Conservation (phyloP, 2,113 vertebrate genomes). For the Mesocricetus auratus region DNA sequence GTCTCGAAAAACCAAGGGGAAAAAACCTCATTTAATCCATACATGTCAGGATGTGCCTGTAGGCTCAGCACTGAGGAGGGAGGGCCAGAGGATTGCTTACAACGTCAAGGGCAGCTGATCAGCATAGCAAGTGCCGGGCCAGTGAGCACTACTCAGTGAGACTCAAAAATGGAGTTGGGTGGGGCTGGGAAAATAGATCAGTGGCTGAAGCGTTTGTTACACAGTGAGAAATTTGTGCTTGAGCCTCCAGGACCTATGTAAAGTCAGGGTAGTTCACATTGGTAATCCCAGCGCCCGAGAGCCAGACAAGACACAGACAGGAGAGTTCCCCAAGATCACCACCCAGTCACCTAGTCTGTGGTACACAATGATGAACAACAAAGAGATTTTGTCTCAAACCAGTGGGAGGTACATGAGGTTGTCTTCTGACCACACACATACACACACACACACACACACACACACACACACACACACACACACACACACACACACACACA, state of each 20-base stretch:
- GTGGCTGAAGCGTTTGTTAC: neutral
- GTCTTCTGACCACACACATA: neutral
- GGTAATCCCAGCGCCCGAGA: neutral
- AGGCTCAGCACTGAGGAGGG: neutral
- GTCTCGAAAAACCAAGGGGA: too few relatives aligned
- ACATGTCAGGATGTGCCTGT: too few relatives aligned
- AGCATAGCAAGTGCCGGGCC: neutral
- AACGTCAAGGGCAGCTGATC: neutral
- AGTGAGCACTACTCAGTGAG: neutral
- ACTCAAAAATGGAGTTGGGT: neutral
- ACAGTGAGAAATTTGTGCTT: neutral
- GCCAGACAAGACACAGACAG: neutral
- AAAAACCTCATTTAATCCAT: neutral
- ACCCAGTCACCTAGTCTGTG: neutral
- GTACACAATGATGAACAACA: neutral
- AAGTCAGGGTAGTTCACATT: neutral
- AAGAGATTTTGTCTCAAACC: neutral
- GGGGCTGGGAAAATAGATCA: neutral
- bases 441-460: neutral
- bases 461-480: neutral
- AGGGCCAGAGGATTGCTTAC: neutral
- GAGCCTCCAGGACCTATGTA: neutral
- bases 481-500: neutral
- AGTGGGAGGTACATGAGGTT: neutral
- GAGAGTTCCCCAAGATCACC: neutral